Evolutionary conservation across 2,888 invertebrate species (phyloP), one percentile per base, ranked within the genome.

Genomic region (Aphidius colemani): DNA sequence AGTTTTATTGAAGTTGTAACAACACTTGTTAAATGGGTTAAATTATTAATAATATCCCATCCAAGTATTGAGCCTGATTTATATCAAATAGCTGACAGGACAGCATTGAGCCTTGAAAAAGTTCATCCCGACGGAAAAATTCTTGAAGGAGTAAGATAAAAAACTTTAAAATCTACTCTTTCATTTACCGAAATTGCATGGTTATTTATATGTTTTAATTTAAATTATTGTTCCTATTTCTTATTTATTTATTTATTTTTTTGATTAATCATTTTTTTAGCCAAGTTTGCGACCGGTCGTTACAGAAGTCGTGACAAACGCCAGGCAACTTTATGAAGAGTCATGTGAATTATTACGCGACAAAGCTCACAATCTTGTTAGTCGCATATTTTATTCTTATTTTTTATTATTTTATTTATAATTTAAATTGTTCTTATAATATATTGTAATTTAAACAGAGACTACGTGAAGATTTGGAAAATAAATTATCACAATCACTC

Each of bases 21-120:
- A 64, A 90, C 91, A 0, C 86, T 96, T n/a, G 91, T 94, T n/a
- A 93, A 94, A 83, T 92, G 90, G 87, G 92, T 91, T 3, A 86
- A 88, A 79, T 68, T 84, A 70, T 83, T 90, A 46, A 87, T 89
- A 50, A 88, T 90, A 70, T 89, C 88, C 18, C 87, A 91, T 81
- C 88, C 88, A 49, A 84, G 85, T 45, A 82, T 92, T 46, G 91
- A 91, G 71, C 86, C 88, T n/a, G 89, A 91, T 75, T 85, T 94
- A 43, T 91, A 92, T 79, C 86, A 89, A 57, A 84, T 91, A 59
- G 94, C 94, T 10, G 87, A 89, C 55, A 88, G 91, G 68, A 88
- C 90, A 2, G 87, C 89, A n/a, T 84, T 85, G 40, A 87, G 88
- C 67, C 81, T 93, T 59, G 92, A 92, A 75, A 86, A 87, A 64